These are phyloP conservation scores for Gephyroberyx darwinii DNA, from an alignment of 2,797 vertebrate species.

Conservation along the genomic window DNA sequence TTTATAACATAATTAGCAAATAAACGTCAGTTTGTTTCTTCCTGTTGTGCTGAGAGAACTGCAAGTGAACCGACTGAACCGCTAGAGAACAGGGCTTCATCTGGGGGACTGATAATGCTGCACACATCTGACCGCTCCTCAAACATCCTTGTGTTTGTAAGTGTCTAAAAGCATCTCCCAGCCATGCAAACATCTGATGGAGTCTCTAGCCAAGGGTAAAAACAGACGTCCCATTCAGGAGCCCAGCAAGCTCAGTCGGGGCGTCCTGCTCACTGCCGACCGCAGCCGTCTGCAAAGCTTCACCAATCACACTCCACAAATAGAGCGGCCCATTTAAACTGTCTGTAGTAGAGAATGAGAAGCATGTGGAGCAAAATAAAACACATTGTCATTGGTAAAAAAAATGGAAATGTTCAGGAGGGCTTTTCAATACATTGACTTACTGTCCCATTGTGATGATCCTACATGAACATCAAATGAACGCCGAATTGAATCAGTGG, in stretches of 20 bases:
- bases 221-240: slow-evolving; percentile 70
- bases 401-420: too few species aligned
- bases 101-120: slow-evolving; percentile 34
- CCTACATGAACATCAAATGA: too few species aligned
- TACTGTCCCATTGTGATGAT: neutral
- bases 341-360: too few species aligned
- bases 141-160: slow-evolving; percentile 66
- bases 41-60: neutral
- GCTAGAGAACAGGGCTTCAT: slow-evolving; percentile 16
- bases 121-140: slow-evolving; percentile 42
- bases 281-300: slow-evolving; percentile 15
- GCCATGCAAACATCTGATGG: slow-evolving; percentile 68
- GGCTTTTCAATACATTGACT: neutral
- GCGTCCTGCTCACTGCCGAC: slow-evolving; percentile 27
- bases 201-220: slow-evolving; percentile 59
- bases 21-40: slow-evolving; percentile 2
- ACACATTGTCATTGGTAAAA: neutral
- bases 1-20: slow-evolving; percentile 3
- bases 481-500: too few species aligned
- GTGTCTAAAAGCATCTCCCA: slow-evolving; percentile 68
- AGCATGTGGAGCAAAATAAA: neutral
- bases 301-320: slow-evolving; percentile 38
- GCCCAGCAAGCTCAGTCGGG: slow-evolving; percentile 11
- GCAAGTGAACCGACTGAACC: slow-evolving; percentile 20
- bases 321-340: slow-evolving; percentile 6